Evolutionary conservation across 30 jellyfish, hydroid and myxozoan genomes (phyloP), one percentile per base, ranked within the genome.

Genomic region (Turritopsis dohrnii): DNA sequence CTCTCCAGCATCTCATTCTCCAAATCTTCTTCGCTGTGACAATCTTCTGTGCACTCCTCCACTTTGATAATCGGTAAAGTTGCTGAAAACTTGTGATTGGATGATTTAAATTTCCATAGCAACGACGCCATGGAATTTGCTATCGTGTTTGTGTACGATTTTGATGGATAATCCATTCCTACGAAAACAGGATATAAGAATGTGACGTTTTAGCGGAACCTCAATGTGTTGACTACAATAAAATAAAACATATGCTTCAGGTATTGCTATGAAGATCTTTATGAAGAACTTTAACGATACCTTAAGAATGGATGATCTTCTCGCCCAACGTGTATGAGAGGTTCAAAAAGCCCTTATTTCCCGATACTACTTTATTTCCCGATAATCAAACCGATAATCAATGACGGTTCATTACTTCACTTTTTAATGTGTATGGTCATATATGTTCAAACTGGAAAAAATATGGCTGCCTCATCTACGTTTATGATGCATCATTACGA

Each of bases 1-100:
- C 77, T 69, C 77, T 69, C 31, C 28, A 69, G 28, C 77, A 69
- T 69, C 22, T 69, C 77, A 8, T 69, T 27, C 30, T 69, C 77
- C 77, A 69, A 9, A 21, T 69, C 77, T 9, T 69, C 77, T 27
- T 69, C 77, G 22, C 19, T 27, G 9, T 27, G 9, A 23, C 28
- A 27, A 27, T 69, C 77, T 23, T n/a, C 77, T 69, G 28, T 23
- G 30, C 23, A 19, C 17, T 23, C 22, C 19, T 23, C 28, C 19
- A 69, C 19, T 69, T 69, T 69, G 28, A 69, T 69, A 9, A 9
- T 27, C 30, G 77, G 77, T 69, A 69, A n/a, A 69, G 9, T 9
- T 69, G 9, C 19, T 17, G 28, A n/a, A 17, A 69, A 27, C 77
- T 69, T 69, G 30, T 69, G 77, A 19, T 27, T 69, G 77, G 77